Evolutionary conservation across 1,140 invertebrate species (phyloP).

Genomic region (Calephelis virginiensis): DNA sequence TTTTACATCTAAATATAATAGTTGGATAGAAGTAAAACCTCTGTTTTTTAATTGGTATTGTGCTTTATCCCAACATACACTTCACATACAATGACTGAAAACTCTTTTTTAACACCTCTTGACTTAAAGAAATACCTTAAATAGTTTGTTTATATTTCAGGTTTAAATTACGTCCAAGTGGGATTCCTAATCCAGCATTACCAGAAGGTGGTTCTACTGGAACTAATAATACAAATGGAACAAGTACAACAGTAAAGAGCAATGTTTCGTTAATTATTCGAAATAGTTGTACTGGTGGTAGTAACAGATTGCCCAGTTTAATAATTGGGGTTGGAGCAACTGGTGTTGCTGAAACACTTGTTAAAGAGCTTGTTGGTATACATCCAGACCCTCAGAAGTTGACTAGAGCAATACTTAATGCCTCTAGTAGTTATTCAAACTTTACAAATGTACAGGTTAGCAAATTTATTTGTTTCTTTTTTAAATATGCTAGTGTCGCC

Average conservation of each 20-base stretch:
- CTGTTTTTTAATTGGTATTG: too few relatives aligned
- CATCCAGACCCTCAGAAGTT: slow-evolving; percentile 62
- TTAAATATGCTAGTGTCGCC: too few relatives aligned
- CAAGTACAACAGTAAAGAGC: slow-evolving; percentile 54
- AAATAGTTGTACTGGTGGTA: slow-evolving; percentile 59
- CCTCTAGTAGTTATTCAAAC: slow-evolving; percentile 65
- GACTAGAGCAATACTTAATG: slow-evolving; percentile 57
- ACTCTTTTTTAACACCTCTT: too few relatives aligned
- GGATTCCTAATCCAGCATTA: slow-evolving; percentile 65
- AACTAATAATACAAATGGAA: slow-evolving; percentile 51
- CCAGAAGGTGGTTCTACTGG: slow-evolving; percentile 73
- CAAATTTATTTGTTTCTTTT: slow-evolving; percentile 2
- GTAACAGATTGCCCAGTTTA: slow-evolving; percentile 46
- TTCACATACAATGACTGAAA: too few relatives aligned
- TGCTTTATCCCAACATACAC: too few relatives aligned
- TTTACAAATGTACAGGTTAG: slow-evolving; percentile 65
- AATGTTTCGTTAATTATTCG: slow-evolving; percentile 54
- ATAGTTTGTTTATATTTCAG: slow-evolving; percentile 36
- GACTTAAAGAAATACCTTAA: not conserved
- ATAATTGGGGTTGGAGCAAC: slow-evolving; percentile 54
- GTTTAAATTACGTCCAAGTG: slow-evolving; percentile 63
- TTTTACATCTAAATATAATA: too few relatives aligned
- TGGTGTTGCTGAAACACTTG: slow-evolving; percentile 57
- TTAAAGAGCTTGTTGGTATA: slow-evolving; percentile 54
- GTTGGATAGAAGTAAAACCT: too few relatives aligned